Conservation (phyloP, 2,888 invertebrate species). For the Drosophila fungiperda region DNA sequence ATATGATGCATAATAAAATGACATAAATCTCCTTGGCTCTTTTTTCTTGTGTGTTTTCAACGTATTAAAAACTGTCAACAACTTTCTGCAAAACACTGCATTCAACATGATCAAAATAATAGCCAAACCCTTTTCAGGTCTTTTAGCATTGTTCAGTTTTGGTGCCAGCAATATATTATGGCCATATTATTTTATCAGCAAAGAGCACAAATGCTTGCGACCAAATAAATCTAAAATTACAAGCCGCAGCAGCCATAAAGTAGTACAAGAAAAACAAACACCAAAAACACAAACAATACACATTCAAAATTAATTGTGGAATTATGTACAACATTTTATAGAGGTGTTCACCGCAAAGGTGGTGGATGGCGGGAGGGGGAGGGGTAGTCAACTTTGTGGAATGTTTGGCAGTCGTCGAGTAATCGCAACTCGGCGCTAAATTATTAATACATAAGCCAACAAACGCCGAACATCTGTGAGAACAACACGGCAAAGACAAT, state of each 20-base stretch:
- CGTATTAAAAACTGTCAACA: neutral
- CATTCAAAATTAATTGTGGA: slow-evolving; percentile 54
- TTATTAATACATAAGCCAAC: slow-evolving; percentile 71
- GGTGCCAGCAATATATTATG: neutral
- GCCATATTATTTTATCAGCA: neutral
- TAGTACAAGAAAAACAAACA: neutral
- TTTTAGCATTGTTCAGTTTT: too few species aligned
- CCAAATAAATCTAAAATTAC: slow-evolving; percentile 16
- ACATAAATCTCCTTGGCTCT: neutral
- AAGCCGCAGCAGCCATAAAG: slow-evolving; percentile 7
- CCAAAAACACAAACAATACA: slow-evolving; percentile 12
- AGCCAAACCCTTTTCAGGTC: neutral
- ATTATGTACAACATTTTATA: slow-evolving; percentile 52
- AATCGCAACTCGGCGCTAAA: slow-evolving; percentile 66
- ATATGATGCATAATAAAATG: neutral
- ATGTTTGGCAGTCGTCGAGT: slow-evolving; percentile 67
- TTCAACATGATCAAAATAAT: neutral
- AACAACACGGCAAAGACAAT: slow-evolving; percentile 46
- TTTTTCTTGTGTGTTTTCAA: neutral
- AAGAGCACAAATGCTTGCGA: neutral
- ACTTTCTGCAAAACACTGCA: neutral
- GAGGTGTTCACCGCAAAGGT: slow-evolving; percentile 42
- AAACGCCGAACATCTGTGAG: slow-evolving; percentile 58
- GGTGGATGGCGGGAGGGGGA: neutral
- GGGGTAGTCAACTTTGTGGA: slow-evolving; percentile 67